phyloP scores from a whole-genome alignment of 2,888 invertebrate species.

The Scrobipalpa costella region DNA sequence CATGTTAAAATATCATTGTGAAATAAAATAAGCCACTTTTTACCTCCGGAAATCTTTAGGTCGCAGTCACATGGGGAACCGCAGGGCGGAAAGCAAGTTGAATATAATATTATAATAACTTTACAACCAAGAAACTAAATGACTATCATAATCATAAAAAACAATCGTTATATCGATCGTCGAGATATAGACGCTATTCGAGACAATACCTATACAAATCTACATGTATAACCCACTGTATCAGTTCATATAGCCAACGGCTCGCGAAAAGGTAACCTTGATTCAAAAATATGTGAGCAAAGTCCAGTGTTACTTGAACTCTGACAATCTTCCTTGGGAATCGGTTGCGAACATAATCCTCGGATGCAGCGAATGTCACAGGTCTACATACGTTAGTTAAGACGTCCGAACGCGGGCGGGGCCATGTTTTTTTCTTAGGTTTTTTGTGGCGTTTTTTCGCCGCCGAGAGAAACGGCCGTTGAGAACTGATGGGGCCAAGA shows the following conservation, averaged over 20 bases:
- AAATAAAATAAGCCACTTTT: too few species aligned
- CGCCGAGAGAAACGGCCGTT: slow-evolving; percentile 25
- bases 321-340: slow-evolving; percentile 31
- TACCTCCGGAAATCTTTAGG: not conserved
- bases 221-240: slow-evolving; percentile 22
- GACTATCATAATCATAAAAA: not conserved
- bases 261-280: slow-evolving; percentile 52
- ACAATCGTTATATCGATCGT: slow-evolving; percentile 10
- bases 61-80: not conserved
- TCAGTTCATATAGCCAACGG: slow-evolving; percentile 27
- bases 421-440: slow-evolving; percentile 23
- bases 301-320: not conserved
- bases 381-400: slow-evolving; percentile 30
- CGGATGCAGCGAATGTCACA: slow-evolving; percentile 25
- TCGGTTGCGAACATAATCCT: not conserved
- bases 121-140: too few species aligned
- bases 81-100: not conserved
- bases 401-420: slow-evolving; percentile 28
- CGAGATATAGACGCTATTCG: slow-evolving; percentile 22
- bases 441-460: slow-evolving; percentile 29
- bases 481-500: slow-evolving; percentile 28
- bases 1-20: too few species aligned
- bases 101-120: too few species aligned
- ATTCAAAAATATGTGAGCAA: slow-evolving; percentile 49
- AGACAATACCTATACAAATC: slow-evolving; percentile 28